phyloP scores from a whole-genome alignment of 2,797 vertebrate species.

The Eurystomus glaucurus region DNA sequence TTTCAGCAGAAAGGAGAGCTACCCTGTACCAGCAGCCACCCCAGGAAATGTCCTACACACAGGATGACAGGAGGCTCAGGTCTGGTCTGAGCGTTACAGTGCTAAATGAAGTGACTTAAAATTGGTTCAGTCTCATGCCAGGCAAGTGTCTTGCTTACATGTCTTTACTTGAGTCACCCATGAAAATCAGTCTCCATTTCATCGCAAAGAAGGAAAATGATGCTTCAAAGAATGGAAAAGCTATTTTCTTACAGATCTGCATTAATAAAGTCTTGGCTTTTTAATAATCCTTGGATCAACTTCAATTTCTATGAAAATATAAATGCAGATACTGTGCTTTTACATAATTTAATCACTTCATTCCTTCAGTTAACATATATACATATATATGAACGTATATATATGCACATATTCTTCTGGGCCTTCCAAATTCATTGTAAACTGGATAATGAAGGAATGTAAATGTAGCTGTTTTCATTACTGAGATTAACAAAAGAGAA shows the following conservation, averaged over 20 bases:
- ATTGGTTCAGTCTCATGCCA: not conserved
- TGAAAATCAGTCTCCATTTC: not conserved
- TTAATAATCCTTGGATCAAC: not conserved
- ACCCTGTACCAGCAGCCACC: not conserved
- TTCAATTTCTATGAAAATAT: not conserved
- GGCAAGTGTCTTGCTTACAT: rapidly evolving
- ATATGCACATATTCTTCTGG: not conserved
- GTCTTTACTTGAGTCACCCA: not conserved
- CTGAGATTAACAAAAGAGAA: not conserved
- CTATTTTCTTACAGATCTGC: not conserved
- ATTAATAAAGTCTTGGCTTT: not conserved
- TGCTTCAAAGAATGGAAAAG: not conserved
- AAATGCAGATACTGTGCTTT: not conserved
- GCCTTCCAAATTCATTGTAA: not conserved
- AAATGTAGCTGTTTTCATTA: not conserved
- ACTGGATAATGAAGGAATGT: not conserved
- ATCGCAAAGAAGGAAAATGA: not conserved
- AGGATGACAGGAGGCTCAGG: not conserved
- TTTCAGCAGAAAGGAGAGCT: not conserved
- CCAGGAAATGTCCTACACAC: not conserved
- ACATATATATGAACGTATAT: not conserved
- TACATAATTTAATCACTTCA: not conserved
- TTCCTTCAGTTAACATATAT: not conserved
- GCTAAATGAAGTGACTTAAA: not conserved
- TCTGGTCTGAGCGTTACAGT: not conserved